Percentiles rank a stretch among this genome's conserved stretches.
phyloP scores from a whole-genome alignment of 2,888 invertebrate species.

The Leptinotarsa peninsularis region DNA sequence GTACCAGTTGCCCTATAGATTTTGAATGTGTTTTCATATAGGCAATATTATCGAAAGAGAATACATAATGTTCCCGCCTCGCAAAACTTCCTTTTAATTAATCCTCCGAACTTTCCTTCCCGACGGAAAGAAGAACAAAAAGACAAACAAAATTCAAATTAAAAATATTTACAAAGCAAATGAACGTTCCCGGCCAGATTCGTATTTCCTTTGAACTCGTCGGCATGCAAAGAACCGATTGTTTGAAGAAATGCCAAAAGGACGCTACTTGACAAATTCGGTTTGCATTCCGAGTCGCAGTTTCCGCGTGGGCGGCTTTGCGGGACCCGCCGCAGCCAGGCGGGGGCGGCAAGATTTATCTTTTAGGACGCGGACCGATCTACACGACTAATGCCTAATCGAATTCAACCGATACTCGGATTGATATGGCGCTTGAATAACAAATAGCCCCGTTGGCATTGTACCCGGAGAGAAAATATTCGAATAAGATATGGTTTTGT shows the following conservation, averaged over 20 bases:
- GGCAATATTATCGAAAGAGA: too few species aligned
- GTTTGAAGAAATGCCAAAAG: constrained; percentile 60
- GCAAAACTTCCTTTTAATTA: neutral
- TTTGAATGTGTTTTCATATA: too few species aligned
- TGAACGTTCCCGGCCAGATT: constrained; percentile 51
- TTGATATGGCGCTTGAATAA: constrained; percentile 19
- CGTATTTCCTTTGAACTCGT: constrained; percentile 43
- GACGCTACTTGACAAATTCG: constrained; percentile 64
- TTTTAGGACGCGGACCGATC: constrained; percentile 39
- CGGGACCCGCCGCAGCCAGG: constrained; percentile 41
- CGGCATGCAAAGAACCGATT: constrained; percentile 56
- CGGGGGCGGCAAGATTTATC: constrained; percentile 46
- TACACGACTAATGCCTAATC: constrained; percentile 38
- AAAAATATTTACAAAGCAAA: constrained; percentile 57
- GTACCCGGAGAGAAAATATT: neutral
- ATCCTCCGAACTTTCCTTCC: neutral
- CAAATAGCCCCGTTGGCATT: neutral
- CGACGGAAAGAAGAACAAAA: constrained; percentile 35
- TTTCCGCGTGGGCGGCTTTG: constrained; percentile 57
- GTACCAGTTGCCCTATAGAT: too few species aligned
- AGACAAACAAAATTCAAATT: constrained; percentile 56
- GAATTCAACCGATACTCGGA: constrained; percentile 31
- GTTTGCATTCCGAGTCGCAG: constrained; percentile 65
- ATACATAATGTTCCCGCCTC: neutral
- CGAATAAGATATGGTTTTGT: neutral